phyloP scores from a whole-genome alignment of 1,140 invertebrate species.

The Bombus confusus region DNA sequence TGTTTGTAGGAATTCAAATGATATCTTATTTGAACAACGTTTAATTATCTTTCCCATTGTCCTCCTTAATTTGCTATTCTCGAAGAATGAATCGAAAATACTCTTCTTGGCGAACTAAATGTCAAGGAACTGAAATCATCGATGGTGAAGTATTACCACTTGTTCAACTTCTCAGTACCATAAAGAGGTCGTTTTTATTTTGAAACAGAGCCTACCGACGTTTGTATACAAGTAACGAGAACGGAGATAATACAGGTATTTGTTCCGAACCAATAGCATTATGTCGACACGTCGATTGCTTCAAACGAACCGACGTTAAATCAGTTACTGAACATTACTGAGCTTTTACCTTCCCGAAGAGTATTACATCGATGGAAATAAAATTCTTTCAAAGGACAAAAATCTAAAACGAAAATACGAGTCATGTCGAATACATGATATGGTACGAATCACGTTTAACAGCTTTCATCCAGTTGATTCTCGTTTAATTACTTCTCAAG shows the following conservation, averaged over 20 bases:
- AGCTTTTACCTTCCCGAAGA: neutral
- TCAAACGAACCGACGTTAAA: neutral
- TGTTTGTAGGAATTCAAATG: neutral
- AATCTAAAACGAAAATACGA: neutral
- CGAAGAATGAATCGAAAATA: neutral
- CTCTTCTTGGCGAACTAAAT: neutral
- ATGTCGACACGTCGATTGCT: neutral
- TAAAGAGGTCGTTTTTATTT: slow-evolving; percentile 23
- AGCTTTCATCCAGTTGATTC: neutral
- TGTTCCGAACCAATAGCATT: neutral
- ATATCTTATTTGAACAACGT: neutral
- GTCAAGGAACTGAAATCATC: neutral
- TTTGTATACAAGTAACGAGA: neutral
- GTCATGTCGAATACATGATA: neutral
- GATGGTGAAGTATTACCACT: neutral
- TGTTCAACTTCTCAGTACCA: neutral
- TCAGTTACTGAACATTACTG: neutral
- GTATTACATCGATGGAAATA: neutral
- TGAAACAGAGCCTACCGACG: neutral
- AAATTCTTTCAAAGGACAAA: neutral
- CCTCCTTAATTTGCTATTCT: neutral
- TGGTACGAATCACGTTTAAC: neutral
- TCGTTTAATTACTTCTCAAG: neutral
- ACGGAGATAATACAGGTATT: neutral
- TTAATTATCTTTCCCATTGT: neutral